phyloP scores from a whole-genome alignment of 2,797 vertebrate species.

The Molossus molossus region DNA sequence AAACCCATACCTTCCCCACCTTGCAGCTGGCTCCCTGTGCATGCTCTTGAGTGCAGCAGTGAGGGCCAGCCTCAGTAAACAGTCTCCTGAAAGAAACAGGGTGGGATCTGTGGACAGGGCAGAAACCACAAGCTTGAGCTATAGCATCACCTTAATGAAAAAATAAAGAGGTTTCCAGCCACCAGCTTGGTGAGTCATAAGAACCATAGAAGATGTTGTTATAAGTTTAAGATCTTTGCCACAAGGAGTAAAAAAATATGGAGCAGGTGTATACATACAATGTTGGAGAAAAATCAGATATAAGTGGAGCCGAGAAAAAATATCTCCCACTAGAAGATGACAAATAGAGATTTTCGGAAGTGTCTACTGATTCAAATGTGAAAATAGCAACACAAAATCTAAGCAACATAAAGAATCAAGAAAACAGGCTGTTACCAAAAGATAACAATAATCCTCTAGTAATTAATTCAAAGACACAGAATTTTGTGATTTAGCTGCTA shows the following conservation, averaged over 20 bases:
- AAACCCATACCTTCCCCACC: neutral
- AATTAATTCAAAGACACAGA: neutral
- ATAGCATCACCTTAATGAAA: neutral
- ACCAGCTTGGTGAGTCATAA: neutral
- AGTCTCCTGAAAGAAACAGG: neutral
- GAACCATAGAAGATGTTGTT: neutral
- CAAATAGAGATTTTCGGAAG: neutral
- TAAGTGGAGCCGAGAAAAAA: neutral
- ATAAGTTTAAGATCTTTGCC: neutral
- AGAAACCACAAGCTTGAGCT: neutral
- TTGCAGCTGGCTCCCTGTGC: neutral
- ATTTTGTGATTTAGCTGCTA: neutral
- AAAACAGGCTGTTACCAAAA: neutral
- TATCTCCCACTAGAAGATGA: too few species aligned
- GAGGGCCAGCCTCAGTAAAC: neutral
- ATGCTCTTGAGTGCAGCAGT: neutral
- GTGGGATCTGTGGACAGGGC: neutral
- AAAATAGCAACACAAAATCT: neutral
- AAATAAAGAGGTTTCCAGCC: neutral
- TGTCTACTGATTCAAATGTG: neutral
- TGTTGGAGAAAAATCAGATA: neutral
- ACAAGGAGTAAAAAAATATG: neutral
- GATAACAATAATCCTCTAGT: neutral
- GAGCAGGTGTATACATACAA: neutral
- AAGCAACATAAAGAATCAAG: neutral